Evolutionary conservation across 2,113 vertebrate species (phyloP), one percentile per base, ranked within the genome.

Genomic region (Sturnus vulgaris): DNA sequence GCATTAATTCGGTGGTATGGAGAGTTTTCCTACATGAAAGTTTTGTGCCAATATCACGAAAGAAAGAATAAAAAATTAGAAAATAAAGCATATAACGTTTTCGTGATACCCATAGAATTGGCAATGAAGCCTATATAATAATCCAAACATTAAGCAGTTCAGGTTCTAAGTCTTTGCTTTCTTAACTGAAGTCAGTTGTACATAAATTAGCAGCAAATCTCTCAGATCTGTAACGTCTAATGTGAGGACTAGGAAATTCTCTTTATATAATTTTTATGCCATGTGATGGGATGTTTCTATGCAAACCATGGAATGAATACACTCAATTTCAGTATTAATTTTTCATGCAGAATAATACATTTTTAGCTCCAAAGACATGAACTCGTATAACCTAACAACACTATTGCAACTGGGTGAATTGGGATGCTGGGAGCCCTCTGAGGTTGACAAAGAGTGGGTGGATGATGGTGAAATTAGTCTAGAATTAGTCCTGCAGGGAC

Each of bases 61-160:
- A 83, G n/a, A 64, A 71, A 65, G 25, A 80, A 61, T 2, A 66
- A 40, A 55, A 60, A 20, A 10, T 8, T 16, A 24, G 18, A 80
- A 9, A 50, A 30, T 3, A 70, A 44, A 7, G 19, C 46, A 18
- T 1, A 10, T 37, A 60, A 52, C 0, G 0, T 49, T 69, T 84
- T 53, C 28, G 19, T n/a, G 10, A 37, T 39, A 52, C 6, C 12
- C 42, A 11, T 18, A 50, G 57, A 30, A 24, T 40, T 68, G 70
- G 31, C 42, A 73, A 22, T 15, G 16, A 65, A 56, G 4, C 66
- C 11, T 6, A 1, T 57, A 28, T 52, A 42, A 47, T 49, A 47
- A 76, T 63, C 8, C 31, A 80, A 5, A 25, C 57, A 68, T 31
- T 71, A 49, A 89, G 60, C 9, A 49, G 6, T 5, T 71, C 5